Conservation (phyloP, 2,797 vertebrate genomes). For the Heteromormyrus szaboi region DNA sequence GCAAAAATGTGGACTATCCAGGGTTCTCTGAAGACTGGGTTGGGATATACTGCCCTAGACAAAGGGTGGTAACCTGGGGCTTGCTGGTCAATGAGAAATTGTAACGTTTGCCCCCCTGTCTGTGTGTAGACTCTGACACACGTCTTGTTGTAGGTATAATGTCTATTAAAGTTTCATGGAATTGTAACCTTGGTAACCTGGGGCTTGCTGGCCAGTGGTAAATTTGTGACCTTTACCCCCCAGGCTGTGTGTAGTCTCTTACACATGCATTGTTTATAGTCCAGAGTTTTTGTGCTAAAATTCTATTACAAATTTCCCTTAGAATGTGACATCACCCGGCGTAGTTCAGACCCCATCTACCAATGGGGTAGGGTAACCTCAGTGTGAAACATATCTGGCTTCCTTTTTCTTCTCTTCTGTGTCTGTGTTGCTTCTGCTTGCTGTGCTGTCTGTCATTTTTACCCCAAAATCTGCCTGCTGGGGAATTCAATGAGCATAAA, state of each 20-base stretch:
- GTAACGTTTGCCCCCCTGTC: neutral
- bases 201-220: neutral
- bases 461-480: conserved; percentile 43
- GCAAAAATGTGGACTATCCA: neutral
- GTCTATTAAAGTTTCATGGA: too few relatives aligned
- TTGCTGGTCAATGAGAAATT: neutral
- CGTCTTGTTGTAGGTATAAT: too few relatives aligned
- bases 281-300: neutral
- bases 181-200: neutral
- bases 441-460: conserved; percentile 64
- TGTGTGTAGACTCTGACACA: neutral
- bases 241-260: neutral
- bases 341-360: neutral
- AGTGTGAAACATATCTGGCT: neutral
- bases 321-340: neutral
- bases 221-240: neutral
- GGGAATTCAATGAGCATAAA: neutral
- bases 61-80: conserved; percentile 15
- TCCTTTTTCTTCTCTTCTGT: conserved; percentile 4
- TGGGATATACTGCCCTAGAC: conserved; percentile 29
- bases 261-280: neutral
- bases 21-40: neutral
- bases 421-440: conserved; percentile 47
- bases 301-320: neutral
- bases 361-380: neutral